Conservation (phyloP, 2,888 invertebrate species). For the Axea sp. region DNA sequence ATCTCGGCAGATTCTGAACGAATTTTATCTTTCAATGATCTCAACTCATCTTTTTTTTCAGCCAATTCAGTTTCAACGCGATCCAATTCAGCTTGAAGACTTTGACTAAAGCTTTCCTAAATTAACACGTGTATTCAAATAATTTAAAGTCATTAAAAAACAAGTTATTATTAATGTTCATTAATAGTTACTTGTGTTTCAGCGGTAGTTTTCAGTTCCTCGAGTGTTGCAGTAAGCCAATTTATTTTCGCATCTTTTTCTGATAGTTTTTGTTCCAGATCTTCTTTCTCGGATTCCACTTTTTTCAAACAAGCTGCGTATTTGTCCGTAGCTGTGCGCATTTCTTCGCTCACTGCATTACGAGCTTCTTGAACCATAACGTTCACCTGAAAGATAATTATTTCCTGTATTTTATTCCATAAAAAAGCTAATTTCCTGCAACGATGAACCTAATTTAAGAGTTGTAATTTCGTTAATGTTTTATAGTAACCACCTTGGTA, state of each 20-base stretch:
- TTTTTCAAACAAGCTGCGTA: conserved; percentile 67
- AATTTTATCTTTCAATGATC: conserved; percentile 74
- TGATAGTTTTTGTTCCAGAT: conserved; percentile 68
- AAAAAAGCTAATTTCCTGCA: neutral
- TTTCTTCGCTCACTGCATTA: conserved; percentile 69
- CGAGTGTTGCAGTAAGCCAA: conserved; percentile 70
- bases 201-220: conserved; percentile 72
- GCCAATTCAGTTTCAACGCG: conserved; percentile 74
- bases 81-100: conserved; percentile 76
- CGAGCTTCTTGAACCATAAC: conserved; percentile 70
- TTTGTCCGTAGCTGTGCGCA: conserved; percentile 69
- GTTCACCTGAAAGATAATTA: conserved; percentile 64
- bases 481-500: conserved; percentile 68
- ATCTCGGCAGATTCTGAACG: conserved; percentile 75
- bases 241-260: conserved; percentile 69
- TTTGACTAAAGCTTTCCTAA: conserved; percentile 76
- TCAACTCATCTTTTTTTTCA: conserved; percentile 74
- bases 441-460: too few relatives aligned
- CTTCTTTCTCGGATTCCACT: conserved; percentile 69
- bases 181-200: conserved; percentile 73
- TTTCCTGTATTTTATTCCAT: conserved; percentile 6
- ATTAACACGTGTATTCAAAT: neutral
- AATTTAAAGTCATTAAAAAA: too few relatives aligned
- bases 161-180: too few relatives aligned
- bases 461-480: too few relatives aligned